A percentile compares a stretch with the other conserved stretches of the same genome.
phyloP scores from a whole-genome alignment of 2,113 vertebrate genomes.

The Cyphomyrus plagiostoma region DNA sequence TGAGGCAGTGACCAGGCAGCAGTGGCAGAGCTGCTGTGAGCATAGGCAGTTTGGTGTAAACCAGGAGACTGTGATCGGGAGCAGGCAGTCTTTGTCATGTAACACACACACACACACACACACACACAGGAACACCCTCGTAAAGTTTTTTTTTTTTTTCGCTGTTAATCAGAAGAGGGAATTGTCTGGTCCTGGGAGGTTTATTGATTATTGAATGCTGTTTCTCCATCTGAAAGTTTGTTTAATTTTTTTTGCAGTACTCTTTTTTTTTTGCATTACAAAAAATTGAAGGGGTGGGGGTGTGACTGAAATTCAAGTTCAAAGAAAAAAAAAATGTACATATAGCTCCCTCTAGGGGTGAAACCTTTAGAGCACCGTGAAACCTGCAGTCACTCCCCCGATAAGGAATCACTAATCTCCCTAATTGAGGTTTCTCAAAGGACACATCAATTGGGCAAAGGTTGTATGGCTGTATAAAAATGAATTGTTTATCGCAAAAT shows the following conservation, averaged over 20 bases:
- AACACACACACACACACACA: background rate
- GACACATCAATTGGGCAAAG: background rate
- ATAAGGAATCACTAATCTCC: background rate
- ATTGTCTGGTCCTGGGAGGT: background rate
- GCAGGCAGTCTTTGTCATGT: background rate
- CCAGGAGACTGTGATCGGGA: conserved; percentile 33
- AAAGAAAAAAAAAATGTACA: background rate
- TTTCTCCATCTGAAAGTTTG: background rate
- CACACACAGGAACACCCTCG: background rate
- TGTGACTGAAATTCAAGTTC: background rate
- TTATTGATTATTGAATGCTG: background rate
- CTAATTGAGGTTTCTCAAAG: background rate
- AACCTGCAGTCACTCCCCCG: background rate
- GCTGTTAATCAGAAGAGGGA: background rate
- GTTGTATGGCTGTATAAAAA: background rate
- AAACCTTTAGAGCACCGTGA: background rate
- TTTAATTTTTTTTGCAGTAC: background rate
- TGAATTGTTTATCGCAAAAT: background rate
- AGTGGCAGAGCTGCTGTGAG: conserved; percentile 23
- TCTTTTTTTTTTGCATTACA: background rate
- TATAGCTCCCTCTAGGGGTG: conserved; percentile 15
- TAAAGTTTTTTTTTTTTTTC: background rate
- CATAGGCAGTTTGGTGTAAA: conserved; percentile 24
- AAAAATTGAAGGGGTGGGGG: background rate
- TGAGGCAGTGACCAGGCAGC: background rate